Conservation (phyloP, 2,888 invertebrate genomes). For the Catocala nupta region DNA sequence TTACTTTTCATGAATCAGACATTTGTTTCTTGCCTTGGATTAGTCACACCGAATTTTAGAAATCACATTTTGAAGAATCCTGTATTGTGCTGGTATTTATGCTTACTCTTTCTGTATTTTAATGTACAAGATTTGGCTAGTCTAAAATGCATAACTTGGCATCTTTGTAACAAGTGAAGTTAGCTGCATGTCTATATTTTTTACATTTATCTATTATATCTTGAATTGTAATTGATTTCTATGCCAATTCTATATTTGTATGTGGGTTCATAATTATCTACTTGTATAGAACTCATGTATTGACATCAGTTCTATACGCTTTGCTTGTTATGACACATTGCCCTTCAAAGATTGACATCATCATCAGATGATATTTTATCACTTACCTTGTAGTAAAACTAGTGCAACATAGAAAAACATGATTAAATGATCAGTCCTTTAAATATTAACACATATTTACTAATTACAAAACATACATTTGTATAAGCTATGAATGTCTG, state of each 20-base stretch:
- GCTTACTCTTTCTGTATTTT: not conserved
- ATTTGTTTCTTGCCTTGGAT: conserved; percentile 12
- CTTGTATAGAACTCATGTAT: conserved; percentile 10
- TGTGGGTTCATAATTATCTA: conserved; percentile 9
- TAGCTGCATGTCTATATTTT: conserved; percentile 11
- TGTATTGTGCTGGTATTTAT: not conserved
- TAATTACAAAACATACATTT: no score
- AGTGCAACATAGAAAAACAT: no score
- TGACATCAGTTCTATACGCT: conserved; percentile 22
- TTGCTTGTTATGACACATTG: conserved; percentile 43
- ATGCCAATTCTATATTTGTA: conserved; percentile 33
- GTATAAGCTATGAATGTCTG: no score
- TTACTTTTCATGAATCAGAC: not conserved
- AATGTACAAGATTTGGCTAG: conserved; percentile 24
- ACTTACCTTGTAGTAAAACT: not conserved
- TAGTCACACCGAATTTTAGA: conserved; percentile 4
- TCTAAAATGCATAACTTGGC: conserved; percentile 31
- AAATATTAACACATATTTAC: no score
- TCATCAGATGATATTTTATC: conserved; percentile 16
- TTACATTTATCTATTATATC: not conserved
- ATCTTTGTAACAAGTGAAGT: conserved; percentile 21
- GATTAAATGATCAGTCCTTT: no score
- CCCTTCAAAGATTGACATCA: conserved; percentile 46
- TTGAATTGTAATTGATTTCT: conserved; percentile 15
- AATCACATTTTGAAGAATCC: not conserved